These are phyloP conservation scores for Phodopus roborovskii DNA, from an alignment of 2,113 vertebrate genomes.

Conservation along the genomic window DNA sequence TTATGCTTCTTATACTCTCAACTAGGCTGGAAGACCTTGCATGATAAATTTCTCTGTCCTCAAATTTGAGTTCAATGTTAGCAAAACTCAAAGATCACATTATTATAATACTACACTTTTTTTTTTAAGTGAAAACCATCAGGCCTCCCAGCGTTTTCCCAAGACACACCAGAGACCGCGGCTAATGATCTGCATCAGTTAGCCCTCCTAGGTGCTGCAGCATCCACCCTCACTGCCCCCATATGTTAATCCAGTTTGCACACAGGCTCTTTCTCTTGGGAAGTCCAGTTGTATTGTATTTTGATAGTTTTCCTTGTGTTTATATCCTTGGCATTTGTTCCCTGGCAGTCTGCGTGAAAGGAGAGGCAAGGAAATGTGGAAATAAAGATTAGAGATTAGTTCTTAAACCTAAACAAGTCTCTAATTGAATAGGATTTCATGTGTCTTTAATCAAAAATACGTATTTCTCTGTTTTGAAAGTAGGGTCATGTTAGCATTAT, in stretches of 20 bases:
- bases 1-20: constrained; percentile 11
- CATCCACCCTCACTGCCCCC: background rate
- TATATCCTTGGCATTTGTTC: constrained; percentile 36
- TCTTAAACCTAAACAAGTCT: constrained; percentile 41
- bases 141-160: background rate
- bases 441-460: constrained; percentile 46
- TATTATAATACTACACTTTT: background rate
- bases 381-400: constrained; percentile 9
- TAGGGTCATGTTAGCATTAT: background rate
- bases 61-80: constrained; percentile 52
- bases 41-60: constrained; percentile 8
- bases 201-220: background rate
- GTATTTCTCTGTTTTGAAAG: constrained; percentile 44
- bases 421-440: constrained; percentile 1
- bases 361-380: background rate
- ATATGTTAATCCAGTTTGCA: background rate
- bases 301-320: constrained; percentile 53
- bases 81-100: constrained; percentile 37
- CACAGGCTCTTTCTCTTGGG: background rate
- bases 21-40: background rate
- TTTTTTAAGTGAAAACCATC: constrained; percentile 44
- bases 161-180: background rate
- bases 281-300: constrained; percentile 14
- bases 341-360: background rate
- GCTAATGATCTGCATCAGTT: background rate